Base-by-base conservation (phyloP, 2,797 vertebrate genomes). In the Acestrorhynchus altus region DNA sequence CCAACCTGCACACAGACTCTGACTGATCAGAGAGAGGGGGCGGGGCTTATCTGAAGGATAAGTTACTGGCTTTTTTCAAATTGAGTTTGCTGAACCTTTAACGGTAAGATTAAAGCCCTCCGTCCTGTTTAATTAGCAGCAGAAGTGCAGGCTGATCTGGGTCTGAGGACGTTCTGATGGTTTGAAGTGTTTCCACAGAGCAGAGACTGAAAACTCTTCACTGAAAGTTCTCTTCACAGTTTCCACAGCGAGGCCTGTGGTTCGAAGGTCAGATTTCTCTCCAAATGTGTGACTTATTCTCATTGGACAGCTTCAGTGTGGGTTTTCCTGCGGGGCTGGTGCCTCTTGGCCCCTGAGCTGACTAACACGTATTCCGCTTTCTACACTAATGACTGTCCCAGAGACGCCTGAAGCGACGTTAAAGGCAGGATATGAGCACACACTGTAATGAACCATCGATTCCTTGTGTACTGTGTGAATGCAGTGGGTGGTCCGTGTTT, bases 341-440 rank as follows among this genome's bases (percentile, higher is more conserved):
- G 39, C 44, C 5, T 40, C 60, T 5, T 12, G 4, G 35, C 15
- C 20, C 61, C 61, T 35, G 46, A 31, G 44, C 46, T 68, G 46
- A 68, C 46, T 51, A 51, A 68, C 46, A 68, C 66, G 51, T 28
- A 68, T 31, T n/a, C 66, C 8, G 44, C 12, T 49, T n/a, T n/a
- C n/a, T 47, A 28, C 22, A 28, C 65, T 67, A 18, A 67, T 28
- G 42, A 31, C 12, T 18, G n/a, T 31, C 16, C 24, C 66, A 68
- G 46, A 20, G 46, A 67, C 22, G 13, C 46, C 16, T 31, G 15
- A 31, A 44, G 42, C 42, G 5, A 40, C 40, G 15, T 28, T 11
- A 68, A 26, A 16, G 35, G 66, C 66, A 68, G 66, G 66, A 68
- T 51, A 5, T 68, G 66, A 68, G 66, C 35, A n/a, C 22, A 46